Evolutionary conservation across 1,140 invertebrate species (phyloP), one percentile per base, ranked within the genome.

Genomic region (Drosophila kanapiae): DNA sequence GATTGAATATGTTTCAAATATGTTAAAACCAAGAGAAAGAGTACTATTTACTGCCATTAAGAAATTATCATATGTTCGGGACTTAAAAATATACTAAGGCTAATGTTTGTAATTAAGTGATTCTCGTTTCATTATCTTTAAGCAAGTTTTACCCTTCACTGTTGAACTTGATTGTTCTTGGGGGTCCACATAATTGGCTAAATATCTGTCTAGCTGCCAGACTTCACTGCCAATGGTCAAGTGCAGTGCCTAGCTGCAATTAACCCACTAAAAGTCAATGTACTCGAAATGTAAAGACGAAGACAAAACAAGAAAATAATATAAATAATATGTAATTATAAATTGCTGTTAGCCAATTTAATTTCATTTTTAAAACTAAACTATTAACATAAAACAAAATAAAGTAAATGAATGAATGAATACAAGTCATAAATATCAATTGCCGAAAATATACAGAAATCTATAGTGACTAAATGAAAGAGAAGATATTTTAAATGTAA

Each of bases 171-270:
- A 53, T 35, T 67, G 67, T 70, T 70, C 63, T 70, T 51, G 67
- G 57, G 31, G 62, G 67, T 68, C 62, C 48, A 54, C 48, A 65
- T 53, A 54, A 70, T 70, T 70, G 67, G 62, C 62, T 42, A 53
- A 70, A 70, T 68, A 51, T 70, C 48, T 29, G 38, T 53, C 67
- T 53, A 13, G 65, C 23, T 38, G 37, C 31, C 60, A 60, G 37
- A 67, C 62, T 78, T 83, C 81, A 83, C 80, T 84, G 78, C 61
- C 80, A 76, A 70, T 78, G 85, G 81, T 82, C 85, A 90, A 90
- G 81, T 90, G 80, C 78, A 90, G 47, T 61, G 54, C 40, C 27
- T 67, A 40, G 76, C 56, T 60, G 61, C 53, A 63, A 53, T 83
- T 83, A 83, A 83, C 67, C 67, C 62, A 7, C 38, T 37, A 27